Base-by-base conservation (phyloP, 2,888 invertebrate species). In the Acrobasis consociella region DNA sequence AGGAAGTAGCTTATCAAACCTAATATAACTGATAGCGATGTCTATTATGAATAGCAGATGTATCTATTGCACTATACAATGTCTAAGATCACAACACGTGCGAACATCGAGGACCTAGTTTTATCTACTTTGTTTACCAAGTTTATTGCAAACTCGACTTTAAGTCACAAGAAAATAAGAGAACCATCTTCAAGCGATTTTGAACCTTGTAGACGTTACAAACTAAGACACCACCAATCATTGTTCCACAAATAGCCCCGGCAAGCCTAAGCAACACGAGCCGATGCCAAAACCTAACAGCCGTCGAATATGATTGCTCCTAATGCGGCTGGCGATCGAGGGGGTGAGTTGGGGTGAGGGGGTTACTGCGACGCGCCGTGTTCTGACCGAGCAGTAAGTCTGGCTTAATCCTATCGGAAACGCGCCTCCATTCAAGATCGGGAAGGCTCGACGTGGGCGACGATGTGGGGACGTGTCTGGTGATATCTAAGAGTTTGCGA, bases 311-410 rank as follows among this genome's bases (percentile, higher is more conserved):
- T 92, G 91, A 91, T 91, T 90, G 89, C 91, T 90, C 89, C 89
- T 90, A 91, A 91, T 89, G 89, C 89, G 86, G 73, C 79, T 72
- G 83, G 80, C 76, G 80, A 73, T 67, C 66, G 73, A 75, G 80
- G 79, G 77, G 77, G 78, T 69, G 73, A 72, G 72, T 70, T 69
- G 72, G 78, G 76, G 76, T 72, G 65, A 69, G 72, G 73, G 75
- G 73, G 77, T 76, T 68, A 68, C 78, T 85, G 86, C 87, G 86
- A 85, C 85, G 83, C 86, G 82, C 82, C 87, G 89, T 87, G 88
- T 86, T 79, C 90, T 89, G 90, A 89, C 91, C 90, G 89, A 90
- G 88, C 91, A 91, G 91, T 92, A 92, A 92, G 91, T 91, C 91
- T 91, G 84, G 86, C 87, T 86, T 91, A 91, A 92, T 91, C 91